A percentile compares a stretch with the other conserved stretches of the same genome.
These are phyloP conservation scores for Eulemur rufifrons DNA, from an alignment of 2,113 vertebrate genomes.

Conservation along the genomic window DNA sequence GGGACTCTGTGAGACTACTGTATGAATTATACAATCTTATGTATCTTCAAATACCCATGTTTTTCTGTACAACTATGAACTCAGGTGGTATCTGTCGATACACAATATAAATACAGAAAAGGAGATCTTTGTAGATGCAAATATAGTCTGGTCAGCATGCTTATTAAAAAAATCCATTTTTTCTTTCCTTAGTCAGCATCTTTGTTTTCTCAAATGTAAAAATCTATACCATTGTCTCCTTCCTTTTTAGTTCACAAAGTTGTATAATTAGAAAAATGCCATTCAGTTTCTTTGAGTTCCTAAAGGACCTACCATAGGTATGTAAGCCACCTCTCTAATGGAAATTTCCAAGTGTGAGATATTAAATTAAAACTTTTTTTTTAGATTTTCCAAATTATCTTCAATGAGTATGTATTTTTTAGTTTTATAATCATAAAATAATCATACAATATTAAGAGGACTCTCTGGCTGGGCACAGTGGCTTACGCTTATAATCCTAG, in stretches of 20 bases:
- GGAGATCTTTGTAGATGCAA: background rate
- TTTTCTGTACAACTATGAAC: background rate
- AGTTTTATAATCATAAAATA: conserved; percentile 21
- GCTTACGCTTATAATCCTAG: no score
- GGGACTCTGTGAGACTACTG: background rate
- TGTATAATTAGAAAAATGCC: background rate
- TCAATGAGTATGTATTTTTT: background rate
- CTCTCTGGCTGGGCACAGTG: background rate
- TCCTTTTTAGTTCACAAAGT: background rate
- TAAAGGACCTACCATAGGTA: conserved; percentile 8
- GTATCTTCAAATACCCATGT: background rate
- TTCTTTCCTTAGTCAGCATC: background rate
- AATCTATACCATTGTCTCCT: background rate
- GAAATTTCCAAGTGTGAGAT: conserved; percentile 19
- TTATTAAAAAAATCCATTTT: background rate
- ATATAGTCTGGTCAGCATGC: background rate
- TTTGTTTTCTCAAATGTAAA: background rate
- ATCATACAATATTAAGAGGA: background rate
- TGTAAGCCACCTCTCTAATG: background rate
- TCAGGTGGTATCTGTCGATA: background rate
- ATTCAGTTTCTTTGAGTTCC: background rate
- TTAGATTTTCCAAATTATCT: background rate
- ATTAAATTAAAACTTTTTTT: background rate
- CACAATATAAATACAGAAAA: background rate
- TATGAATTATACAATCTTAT: background rate